Evolutionary conservation across 2,888 invertebrate species (phyloP), one percentile per base, ranked within the genome.

Genomic region (Ypsolopha sequella): DNA sequence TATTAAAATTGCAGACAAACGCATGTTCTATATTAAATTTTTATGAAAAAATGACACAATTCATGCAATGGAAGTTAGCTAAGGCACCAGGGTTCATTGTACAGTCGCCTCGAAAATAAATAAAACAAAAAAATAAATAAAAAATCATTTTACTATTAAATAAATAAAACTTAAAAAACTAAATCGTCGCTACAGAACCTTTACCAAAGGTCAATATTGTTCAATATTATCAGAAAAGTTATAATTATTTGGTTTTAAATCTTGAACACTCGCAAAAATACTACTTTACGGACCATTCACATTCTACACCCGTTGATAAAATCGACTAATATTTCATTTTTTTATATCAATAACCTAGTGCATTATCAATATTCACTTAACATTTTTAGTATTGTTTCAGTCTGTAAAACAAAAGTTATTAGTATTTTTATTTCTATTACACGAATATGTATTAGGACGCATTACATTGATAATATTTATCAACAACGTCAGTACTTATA

Each of bases 101-200:
- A 9, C 36, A 14, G 10, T 34, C 41, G 36, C 36, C 47, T 47
- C 48, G 41, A n/a, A 35, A n/a, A 61, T 63, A 63, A 68, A 73
- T 76, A 68, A 63, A 64, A 65, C 65, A 64, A 65, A 60, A 55
- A 56, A 57, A 61, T 56, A 62, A 60, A 64, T 67, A 72, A 68
- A 71, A 71, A 75, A 78, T 70, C 63, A 58, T 61, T 79, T 80
- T 79, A 79, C 78, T 82, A 66, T 65, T 54, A 66, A 76, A 74
- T 74, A 75, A 76, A 76, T 72, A 70, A 63, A 52, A 35, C 24
- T 10, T 58, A 68, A 68, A 71, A 66, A 69, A 64, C 60, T 60
- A 56, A 56, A 58, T 24, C 24, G 4, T 24, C 4, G 24, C 24
- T 24, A 24, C 24, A 24, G 4, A 24, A 24, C 2, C 24, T 24